A percentile compares a stretch with the other conserved stretches of the same genome.
These are phyloP conservation scores for Drosophila neocordata DNA, from an alignment of 1,140 invertebrate species.

Conservation along the genomic window DNA sequence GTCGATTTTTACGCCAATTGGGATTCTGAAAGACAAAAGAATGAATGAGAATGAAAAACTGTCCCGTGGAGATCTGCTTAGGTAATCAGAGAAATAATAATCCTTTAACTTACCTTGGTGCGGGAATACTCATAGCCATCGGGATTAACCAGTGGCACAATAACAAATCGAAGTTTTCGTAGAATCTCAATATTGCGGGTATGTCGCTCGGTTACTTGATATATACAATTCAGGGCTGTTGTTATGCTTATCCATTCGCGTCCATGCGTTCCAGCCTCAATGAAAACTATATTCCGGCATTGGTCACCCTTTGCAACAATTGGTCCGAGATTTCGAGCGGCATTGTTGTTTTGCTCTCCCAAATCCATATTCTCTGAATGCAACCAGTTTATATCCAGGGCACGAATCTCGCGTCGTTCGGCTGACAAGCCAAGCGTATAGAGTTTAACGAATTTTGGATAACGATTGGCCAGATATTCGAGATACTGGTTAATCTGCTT, in stretches of 20 bases:
- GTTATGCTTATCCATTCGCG: constrained; percentile 87
- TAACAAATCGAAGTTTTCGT: constrained; percentile 85
- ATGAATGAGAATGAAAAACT: too few relatives aligned
- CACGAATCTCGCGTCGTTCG: constrained; percentile 84
- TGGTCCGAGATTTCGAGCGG: constrained; percentile 32
- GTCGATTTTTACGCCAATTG: constrained; percentile 85
- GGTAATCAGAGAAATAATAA: too few relatives aligned
- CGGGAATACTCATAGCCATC: constrained; percentile 83
- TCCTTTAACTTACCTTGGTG: constrained; percentile 63
- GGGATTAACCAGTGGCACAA: constrained; percentile 86
- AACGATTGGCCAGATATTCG: constrained; percentile 80
- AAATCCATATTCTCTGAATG: constrained; percentile 53
- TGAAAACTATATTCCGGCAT: constrained; percentile 79
- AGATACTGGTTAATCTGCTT: constrained; percentile 80
- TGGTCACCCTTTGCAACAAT: constrained; percentile 33
- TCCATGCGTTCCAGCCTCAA: constrained; percentile 86
- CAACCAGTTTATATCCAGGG: constrained; percentile 84
- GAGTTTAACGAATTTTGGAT: constrained; percentile 83
- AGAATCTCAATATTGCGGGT: constrained; percentile 82
- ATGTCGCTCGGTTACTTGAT: constrained; percentile 84
- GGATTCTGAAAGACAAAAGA: constrained; percentile 82
- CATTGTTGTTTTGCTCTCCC: constrained; percentile 14
- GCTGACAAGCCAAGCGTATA: constrained; percentile 84
- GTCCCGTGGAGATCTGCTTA: too few relatives aligned
- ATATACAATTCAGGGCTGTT: constrained; percentile 86